A percentile compares a stretch with the other conserved stretches of the same genome.
phyloP scores from a whole-genome alignment of 2,113 vertebrate genomes.

The Myiozetetes cayanensis region DNA sequence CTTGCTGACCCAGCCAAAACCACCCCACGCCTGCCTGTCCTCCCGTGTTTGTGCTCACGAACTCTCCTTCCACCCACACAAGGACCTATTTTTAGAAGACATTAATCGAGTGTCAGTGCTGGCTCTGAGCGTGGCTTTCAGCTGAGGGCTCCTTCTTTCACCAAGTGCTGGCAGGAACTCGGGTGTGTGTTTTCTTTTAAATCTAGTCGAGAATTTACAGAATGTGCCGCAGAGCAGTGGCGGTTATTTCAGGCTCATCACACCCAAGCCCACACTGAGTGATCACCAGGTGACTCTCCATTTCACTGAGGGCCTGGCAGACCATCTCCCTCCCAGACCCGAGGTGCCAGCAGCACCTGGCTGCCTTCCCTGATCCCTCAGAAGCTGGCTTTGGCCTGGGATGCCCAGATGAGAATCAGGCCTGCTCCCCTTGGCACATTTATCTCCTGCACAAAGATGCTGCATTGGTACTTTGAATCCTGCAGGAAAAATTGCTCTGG shows the following conservation, averaged over 20 bases:
- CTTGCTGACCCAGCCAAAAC: not conserved
- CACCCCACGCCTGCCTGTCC: not conserved
- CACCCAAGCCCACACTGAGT: not conserved
- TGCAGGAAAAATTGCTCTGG: not conserved
- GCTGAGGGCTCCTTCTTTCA: not conserved
- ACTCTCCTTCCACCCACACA: constrained; percentile 44
- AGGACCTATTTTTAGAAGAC: constrained; percentile 42
- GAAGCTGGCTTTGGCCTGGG: rapidly evolving
- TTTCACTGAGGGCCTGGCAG: not conserved
- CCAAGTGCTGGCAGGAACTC: not conserved
- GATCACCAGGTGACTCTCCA: not conserved
- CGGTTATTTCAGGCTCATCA: not conserved
- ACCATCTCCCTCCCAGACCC: rapidly evolving
- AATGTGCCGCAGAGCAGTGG: not conserved
- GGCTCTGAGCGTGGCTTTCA: constrained; percentile 1
- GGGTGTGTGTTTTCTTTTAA: not conserved
- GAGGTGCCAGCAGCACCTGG: rapidly evolving
- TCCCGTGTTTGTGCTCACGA: not conserved
- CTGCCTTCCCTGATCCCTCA: not conserved
- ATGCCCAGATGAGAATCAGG: not conserved
- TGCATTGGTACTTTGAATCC: not conserved
- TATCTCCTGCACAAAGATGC: not conserved
- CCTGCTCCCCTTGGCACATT: not conserved
- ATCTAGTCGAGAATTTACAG: not conserved
- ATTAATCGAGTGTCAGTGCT: not conserved